Conservation (phyloP, 2,113 vertebrate genomes). For the Hyperoodon ampullatus region DNA sequence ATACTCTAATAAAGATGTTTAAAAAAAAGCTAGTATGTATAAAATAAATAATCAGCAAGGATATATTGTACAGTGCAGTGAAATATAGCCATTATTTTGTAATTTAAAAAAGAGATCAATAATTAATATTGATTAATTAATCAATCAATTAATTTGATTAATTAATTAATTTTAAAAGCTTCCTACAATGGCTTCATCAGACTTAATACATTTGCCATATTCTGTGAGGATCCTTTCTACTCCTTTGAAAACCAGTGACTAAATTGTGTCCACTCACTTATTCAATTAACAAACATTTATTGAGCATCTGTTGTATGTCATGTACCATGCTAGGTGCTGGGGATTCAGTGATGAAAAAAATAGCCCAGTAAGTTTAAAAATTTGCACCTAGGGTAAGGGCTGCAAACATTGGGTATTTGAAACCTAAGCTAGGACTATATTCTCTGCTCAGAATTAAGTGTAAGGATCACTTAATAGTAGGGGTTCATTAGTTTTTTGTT, state of each 20-base stretch:
- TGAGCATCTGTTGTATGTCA: not conserved
- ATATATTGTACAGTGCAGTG: too few relatives aligned
- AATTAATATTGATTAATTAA: not conserved
- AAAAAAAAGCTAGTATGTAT: too few relatives aligned
- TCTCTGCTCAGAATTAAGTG: not conserved
- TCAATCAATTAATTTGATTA: too few relatives aligned
- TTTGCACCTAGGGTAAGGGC: not conserved
- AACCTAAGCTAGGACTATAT: not conserved
- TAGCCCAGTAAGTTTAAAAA: not conserved
- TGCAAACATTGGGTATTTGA: not conserved
- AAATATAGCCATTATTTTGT: too few relatives aligned
- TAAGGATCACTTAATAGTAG: not conserved
- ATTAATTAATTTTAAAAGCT: not conserved
- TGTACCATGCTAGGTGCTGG: not conserved
- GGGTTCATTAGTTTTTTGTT: not conserved
- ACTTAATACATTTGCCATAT: not conserved
- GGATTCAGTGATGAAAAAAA: not conserved
- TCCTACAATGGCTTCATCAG: not conserved
- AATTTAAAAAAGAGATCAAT: not conserved
- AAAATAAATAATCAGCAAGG: too few relatives aligned
- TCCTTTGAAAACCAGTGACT: not conserved
- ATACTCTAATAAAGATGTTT: too few relatives aligned
- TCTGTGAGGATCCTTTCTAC: constrained; percentile 29
- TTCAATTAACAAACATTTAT: not conserved
- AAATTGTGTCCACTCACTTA: not conserved